Conservation (phyloP, 53 echinoderm and acorn worm genomes). For the Arbacia lixula region DNA sequence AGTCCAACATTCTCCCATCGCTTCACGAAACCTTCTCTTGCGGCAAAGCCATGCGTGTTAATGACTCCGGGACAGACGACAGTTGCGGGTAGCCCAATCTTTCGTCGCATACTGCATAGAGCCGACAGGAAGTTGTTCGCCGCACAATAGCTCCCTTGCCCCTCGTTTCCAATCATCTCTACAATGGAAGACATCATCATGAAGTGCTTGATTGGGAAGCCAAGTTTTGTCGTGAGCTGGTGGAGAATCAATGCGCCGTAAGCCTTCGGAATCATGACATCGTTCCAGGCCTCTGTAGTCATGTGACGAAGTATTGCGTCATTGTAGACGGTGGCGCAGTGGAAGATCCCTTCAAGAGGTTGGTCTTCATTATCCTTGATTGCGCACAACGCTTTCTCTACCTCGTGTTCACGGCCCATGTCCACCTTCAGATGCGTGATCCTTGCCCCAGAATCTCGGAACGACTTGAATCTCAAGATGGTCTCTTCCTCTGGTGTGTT, state of each 20-base stretch:
- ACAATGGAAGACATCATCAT: slow-evolving; percentile 98
- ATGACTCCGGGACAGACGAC: slow-evolving; percentile 91
- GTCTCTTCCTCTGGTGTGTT: slow-evolving; percentile 88
- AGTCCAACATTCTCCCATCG: slow-evolving; percentile 93
- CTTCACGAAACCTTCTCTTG: slow-evolving; percentile 82
- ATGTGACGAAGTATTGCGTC: slow-evolving; percentile 78
- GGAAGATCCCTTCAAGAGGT: slow-evolving; percentile 91
- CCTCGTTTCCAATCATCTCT: slow-evolving; percentile 91
- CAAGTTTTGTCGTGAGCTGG: slow-evolving; percentile 82
- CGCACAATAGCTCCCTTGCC: slow-evolving; percentile 91
- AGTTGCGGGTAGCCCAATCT: slow-evolving; percentile 92
- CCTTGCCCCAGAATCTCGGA: slow-evolving; percentile 86
- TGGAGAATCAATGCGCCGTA: slow-evolving; percentile 90
- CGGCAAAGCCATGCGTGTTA: slow-evolving; percentile 89
- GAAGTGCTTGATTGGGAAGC: slow-evolving; percentile 86
- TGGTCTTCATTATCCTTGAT: slow-evolving; percentile 86
- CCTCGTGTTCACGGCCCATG: slow-evolving; percentile 77
- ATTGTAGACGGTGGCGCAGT: slow-evolving; percentile 85
- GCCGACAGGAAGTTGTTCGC: slow-evolving; percentile 89
- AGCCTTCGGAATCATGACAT: slow-evolving; percentile 93
- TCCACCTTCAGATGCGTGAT: slow-evolving; percentile 87
- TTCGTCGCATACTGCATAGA: slow-evolving; percentile 75
- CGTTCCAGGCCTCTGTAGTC: slow-evolving; percentile 83
- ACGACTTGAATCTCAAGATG: slow-evolving; percentile 81
- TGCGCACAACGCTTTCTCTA: slow-evolving; percentile 82